phyloP scores from a whole-genome alignment of 2,888 invertebrate species.

The Miltochrista miniata region DNA sequence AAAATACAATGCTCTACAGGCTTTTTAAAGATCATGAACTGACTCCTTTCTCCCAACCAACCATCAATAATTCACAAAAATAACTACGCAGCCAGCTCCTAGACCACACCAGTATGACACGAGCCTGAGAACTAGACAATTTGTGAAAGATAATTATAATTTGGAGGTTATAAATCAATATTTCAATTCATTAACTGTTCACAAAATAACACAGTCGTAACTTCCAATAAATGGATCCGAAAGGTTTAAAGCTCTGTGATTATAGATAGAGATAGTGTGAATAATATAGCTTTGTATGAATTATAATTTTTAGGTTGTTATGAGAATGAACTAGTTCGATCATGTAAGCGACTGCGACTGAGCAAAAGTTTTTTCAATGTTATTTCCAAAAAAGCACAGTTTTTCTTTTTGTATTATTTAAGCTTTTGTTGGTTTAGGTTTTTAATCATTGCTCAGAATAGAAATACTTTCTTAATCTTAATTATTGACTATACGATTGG shows the following conservation, averaged over 20 bases:
- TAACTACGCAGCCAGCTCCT: conserved; percentile 7
- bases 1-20: too few relatives aligned
- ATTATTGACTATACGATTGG: too few relatives aligned
- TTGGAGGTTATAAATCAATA: conserved; percentile 42
- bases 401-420: too few relatives aligned
- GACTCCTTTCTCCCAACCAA: too few relatives aligned
- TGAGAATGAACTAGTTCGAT: conserved; percentile 7
- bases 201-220: conserved; percentile 36
- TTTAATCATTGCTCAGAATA: too few relatives aligned
- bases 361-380: too few relatives aligned
- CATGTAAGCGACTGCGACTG: neutral
- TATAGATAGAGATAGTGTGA: conserved; percentile 28
- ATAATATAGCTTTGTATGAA: conserved; percentile 21
- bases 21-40: too few relatives aligned
- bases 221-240: conserved; percentile 34
- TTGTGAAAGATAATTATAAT: conserved; percentile 37
- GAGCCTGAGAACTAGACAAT: conserved; percentile 27
- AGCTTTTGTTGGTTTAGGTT: too few relatives aligned
- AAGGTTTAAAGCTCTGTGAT: conserved; percentile 20
- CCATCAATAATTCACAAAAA: neutral
- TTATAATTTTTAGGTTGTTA: neutral
- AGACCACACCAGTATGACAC: conserved; percentile 19
- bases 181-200: conserved; percentile 41
- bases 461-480: too few relatives aligned
- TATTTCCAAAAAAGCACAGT: too few relatives aligned